Evolutionary conservation across 2,797 vertebrate species (phyloP).

Genomic region (Lithobates sylvaticus): DNA sequence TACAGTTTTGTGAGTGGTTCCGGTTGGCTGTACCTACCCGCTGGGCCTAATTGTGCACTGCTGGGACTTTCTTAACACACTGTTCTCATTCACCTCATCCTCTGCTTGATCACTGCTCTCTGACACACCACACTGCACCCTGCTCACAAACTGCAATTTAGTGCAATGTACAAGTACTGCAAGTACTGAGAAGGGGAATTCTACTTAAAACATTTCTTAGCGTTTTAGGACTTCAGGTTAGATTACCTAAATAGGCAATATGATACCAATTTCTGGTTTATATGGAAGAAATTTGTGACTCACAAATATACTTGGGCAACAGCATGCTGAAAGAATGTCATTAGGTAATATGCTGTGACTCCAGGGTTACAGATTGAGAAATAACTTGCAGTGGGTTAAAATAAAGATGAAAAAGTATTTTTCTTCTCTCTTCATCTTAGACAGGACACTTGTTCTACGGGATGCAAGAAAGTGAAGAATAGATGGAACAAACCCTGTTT

Average conservation of each 20-base stretch:
- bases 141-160: too few species aligned
- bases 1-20: too few species aligned
- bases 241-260: constrained; percentile 22
- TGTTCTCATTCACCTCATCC: too few species aligned
- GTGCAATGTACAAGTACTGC: background rate
- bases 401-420: background rate
- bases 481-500: too few species aligned
- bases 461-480: too few species aligned
- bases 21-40: too few species aligned
- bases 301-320: constrained; percentile 26
- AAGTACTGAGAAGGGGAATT: background rate
- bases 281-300: constrained; percentile 33
- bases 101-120: too few species aligned
- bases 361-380: constrained; percentile 22
- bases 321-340: constrained; percentile 15
- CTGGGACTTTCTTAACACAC: too few species aligned
- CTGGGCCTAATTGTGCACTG: too few species aligned
- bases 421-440: background rate
- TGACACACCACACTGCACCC: too few species aligned
- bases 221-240: background rate
- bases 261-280: constrained; percentile 3
- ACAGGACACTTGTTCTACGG: too few species aligned
- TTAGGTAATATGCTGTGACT: constrained; percentile 25
- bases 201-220: background rate
- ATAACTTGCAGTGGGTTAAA: constrained; percentile 1